A percentile compares a stretch with the other conserved stretches of the same genome.
phyloP scores from a whole-genome alignment of 2,113 vertebrate genomes.

The Cinclus cinclus region DNA sequence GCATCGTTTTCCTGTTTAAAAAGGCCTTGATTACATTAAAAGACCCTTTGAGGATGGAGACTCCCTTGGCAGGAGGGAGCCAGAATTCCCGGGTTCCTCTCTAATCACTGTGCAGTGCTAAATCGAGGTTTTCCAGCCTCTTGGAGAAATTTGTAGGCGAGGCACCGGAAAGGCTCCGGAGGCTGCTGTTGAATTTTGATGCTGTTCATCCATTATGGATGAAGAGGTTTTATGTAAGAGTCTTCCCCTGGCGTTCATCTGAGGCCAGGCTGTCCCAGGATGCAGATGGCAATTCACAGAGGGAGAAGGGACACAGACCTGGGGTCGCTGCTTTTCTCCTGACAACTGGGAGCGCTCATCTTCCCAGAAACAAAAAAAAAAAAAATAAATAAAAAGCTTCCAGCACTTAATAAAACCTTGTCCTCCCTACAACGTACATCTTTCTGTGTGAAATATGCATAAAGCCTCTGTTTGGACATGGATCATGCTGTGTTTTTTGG shows the following conservation, averaged over 20 bases:
- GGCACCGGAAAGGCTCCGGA: slow-evolving; percentile 39
- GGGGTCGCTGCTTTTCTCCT: not conserved
- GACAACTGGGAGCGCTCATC: not conserved
- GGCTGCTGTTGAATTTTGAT: slow-evolving; percentile 44
- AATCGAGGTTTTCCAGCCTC: not conserved
- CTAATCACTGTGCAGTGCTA: not conserved
- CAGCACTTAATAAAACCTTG: not conserved
- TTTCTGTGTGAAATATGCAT: slow-evolving; percentile 2
- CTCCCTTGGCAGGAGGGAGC: not conserved
- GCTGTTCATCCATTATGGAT: slow-evolving; percentile 69
- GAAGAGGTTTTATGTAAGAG: slow-evolving; percentile 62
- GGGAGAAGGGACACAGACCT: not conserved
- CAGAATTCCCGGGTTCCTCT: not conserved
- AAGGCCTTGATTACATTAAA: slow-evolving; percentile 8
- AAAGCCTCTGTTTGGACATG: not conserved
- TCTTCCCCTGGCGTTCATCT: slow-evolving; percentile 36
- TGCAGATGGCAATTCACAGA: not conserved
- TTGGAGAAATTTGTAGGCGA: slow-evolving; percentile 43
- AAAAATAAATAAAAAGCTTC: not conserved
- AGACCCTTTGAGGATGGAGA: slow-evolving; percentile 14
- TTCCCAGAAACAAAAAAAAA: not conserved
- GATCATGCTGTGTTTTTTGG: not conserved
- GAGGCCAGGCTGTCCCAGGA: slow-evolving; percentile 44
- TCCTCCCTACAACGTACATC: not conserved
- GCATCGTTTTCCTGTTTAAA: not conserved